These are phyloP conservation scores for Sepiola atlantica DNA, from an alignment of 2,888 invertebrate species.

Conservation along the genomic window DNA sequence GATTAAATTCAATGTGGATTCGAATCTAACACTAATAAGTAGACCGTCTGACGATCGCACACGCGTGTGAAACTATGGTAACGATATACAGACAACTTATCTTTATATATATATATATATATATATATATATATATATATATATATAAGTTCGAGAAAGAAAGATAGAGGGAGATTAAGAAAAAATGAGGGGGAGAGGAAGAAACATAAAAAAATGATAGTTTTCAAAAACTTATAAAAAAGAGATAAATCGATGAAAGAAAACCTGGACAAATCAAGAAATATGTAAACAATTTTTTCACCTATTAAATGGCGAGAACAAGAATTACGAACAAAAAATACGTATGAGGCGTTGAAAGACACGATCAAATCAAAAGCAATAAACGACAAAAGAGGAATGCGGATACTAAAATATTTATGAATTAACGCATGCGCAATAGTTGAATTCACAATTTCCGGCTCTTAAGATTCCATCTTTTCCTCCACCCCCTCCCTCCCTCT, in stretches of 20 bases:
- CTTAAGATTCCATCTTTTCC: not conserved
- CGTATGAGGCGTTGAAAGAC: not conserved
- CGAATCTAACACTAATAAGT: too few relatives aligned
- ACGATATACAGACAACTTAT: not conserved
- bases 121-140: not conserved
- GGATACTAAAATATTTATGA: not conserved
- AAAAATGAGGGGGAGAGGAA: too few relatives aligned
- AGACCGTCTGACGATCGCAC: not conserved
- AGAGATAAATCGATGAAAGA: not conserved
- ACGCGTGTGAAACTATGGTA: not conserved
- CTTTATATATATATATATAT: not conserved
- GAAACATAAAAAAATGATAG: not conserved
- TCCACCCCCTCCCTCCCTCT: not conserved
- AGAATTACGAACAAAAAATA: not conserved
- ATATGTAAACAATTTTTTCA: constrained; percentile 10
- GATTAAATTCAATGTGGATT: too few relatives aligned
- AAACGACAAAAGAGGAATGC: not conserved
- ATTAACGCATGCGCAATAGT: not conserved
- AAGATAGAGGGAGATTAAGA: too few relatives aligned
- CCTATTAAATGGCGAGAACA: constrained; percentile 6
- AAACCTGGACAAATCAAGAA: not conserved
- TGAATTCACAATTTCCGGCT: not conserved
- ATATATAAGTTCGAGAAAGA: too few relatives aligned
- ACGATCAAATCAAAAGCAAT: not conserved
- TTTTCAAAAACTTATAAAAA: not conserved